Evolutionary conservation across 2,888 invertebrate species (phyloP), one percentile per base, ranked within the genome.

Genomic region (Mythimna vitellina): DNA sequence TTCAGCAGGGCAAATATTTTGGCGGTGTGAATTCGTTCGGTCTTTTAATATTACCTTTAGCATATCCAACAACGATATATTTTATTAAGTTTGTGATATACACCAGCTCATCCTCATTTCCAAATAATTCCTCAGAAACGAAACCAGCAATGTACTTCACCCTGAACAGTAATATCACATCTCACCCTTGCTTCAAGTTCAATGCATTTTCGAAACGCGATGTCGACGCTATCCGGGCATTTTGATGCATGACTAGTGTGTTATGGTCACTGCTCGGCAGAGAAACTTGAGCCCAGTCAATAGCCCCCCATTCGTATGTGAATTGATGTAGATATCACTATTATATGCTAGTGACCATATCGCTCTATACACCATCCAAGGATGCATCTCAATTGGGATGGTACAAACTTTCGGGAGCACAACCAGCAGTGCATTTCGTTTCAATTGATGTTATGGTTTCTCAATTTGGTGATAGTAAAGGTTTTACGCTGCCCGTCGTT

Each of bases 241-340:
- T 82, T 83, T 86, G 86, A 85, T 82, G 82, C 72, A 85, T 82
- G 78, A 65, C 76, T 76, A 53, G 73, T 70, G 70, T 83, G 81
- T 77, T 76, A 70, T 72, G 85, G 86, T 78, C 76, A 77, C 77
- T 29, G 67, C 68, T 76, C 71, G 64, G 72, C 56, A 73, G 72
- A 78, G 79, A 81, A 84, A 80, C 79, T 78, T 78, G 75, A 86
- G 76, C 76, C 38, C 67, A 77, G 68, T 68, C 79, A 81, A 81
- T 83, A 81, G 76, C 62, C 63, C 46, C 25, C 53, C 54, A 80
- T 81, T 70, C 70, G 66, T 68, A 75, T 72, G 61, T 76, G 79
- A 71, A 76, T 76, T 65, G 68, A 83, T 63, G 62, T 60, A 71
- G 72, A 80, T 78, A 73, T 63, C 66, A 53, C 66, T 32, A 58